These are phyloP conservation scores for Typhlichthys subterraneus DNA, from an alignment of 2,797 vertebrate genomes.

Conservation along the genomic window DNA sequence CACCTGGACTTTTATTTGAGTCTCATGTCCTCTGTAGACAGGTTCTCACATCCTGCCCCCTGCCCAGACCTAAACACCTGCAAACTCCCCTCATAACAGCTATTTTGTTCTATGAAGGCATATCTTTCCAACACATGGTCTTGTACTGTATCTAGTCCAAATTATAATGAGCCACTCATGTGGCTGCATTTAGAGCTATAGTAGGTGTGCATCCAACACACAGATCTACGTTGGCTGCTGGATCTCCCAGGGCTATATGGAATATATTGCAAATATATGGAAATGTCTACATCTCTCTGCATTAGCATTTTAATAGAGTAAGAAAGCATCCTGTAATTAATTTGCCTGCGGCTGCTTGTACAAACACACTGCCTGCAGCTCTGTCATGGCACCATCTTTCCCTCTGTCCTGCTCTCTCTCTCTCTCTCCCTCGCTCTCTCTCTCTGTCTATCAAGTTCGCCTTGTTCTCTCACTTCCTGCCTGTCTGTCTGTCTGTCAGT, in stretches of 20 bases:
- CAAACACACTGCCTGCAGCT: conserved; percentile 67
- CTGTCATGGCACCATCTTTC: conserved; percentile 56
- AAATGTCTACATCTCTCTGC: conserved; percentile 68
- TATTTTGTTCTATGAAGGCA: too few relatives aligned
- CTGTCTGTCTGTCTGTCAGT: conserved; percentile 22
- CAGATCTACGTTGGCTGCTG: conserved; percentile 52
- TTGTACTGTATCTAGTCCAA: too few relatives aligned
- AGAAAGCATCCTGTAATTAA: conserved; percentile 66
- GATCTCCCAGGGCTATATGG: conserved; percentile 51
- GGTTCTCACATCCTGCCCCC: too few relatives aligned
- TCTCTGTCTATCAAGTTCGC: conserved; percentile 13
- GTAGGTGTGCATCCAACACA: conserved; percentile 41
- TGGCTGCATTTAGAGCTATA: conserved; percentile 34
- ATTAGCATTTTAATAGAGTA: conserved; percentile 82
- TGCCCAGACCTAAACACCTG: too few relatives aligned
- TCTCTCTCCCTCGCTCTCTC: conserved; percentile 22
- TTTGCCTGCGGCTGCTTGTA: conserved; percentile 72
- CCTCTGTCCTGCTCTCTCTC: conserved; percentile 27
- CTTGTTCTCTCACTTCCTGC: conserved; percentile 2
- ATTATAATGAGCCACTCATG: conserved; percentile 19
- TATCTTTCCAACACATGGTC: too few relatives aligned
- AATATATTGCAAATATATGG: conserved; percentile 70
- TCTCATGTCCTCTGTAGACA: too few relatives aligned
- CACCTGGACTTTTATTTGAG: too few relatives aligned
- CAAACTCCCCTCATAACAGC: too few relatives aligned